Percentiles rank a stretch among this genome's conserved stretches.
Evolutionary conservation across 92 coral and sea anemone genomes (phyloP).

Genomic region (Zoanthus gigantus): DNA sequence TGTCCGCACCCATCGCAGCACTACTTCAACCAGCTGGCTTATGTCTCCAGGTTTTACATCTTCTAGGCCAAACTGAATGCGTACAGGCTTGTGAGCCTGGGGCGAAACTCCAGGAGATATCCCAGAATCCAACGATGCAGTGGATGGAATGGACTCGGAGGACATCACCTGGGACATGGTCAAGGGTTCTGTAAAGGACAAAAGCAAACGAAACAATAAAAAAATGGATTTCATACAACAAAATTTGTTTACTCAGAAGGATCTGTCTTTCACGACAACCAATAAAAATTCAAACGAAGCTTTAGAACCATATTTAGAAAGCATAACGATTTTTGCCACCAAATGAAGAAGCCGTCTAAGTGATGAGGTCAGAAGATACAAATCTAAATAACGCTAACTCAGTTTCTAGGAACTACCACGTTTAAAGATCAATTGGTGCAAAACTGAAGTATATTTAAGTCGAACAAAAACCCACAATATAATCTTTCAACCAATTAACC

Average conservation of each 20-base stretch:
- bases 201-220: neutral
- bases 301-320: no score
- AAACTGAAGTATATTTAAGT: no score
- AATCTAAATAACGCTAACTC: no score
- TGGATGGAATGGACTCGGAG: slow-evolving; percentile 65
- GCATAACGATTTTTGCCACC: no score
- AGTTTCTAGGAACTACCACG: no score
- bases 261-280: neutral
- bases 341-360: no score
- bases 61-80: slow-evolving; percentile 73
- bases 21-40: slow-evolving; percentile 69
- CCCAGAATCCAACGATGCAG: slow-evolving; percentile 67
- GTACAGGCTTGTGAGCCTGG: slow-evolving; percentile 70
- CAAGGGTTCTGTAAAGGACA: slow-evolving; percentile 49
- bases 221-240: neutral
- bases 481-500: no score
- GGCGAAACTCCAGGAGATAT: slow-evolving; percentile 80
- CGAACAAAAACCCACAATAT: no score
- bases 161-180: slow-evolving; percentile 66
- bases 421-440: no score
- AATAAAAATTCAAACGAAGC: neutral
- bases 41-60: slow-evolving; percentile 72
- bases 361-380: no score
- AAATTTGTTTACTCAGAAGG: neutral
- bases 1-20: slow-evolving; percentile 86